Base-by-base conservation (phyloP, 2,888 invertebrate genomes). In the Lymantria monacha region DNA sequence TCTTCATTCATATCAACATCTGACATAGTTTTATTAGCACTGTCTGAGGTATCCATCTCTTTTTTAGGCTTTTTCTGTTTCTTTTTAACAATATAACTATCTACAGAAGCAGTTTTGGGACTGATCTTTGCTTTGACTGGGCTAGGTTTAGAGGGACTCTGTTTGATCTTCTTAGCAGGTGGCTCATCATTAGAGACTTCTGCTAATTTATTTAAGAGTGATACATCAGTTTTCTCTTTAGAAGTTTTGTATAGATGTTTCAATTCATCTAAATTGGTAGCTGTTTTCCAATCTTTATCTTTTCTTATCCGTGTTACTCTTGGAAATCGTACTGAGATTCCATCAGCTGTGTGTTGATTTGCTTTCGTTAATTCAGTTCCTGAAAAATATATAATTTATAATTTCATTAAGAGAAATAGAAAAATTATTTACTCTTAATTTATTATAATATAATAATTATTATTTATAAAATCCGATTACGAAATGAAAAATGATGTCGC, bases 291-390 rank as follows among this genome's bases (percentile, higher is more conserved):
- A 54, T 93, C 89, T 84, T 98, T 99, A 79, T 99, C 98, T 48
- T 93, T 87, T 49, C 98, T 92, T 57, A 97, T 94, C 63, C 93
- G 93, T 0, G 96, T 95, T 0, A 98, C 96, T 63, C 98, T 93
- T 0, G 98, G 98, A 88, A 98, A 98, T 48, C 98, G 92, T 43
- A 98, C 97, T 3, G 98, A 98, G 70, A 99, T 98, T 1, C 98
- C 97, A 69, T 96, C 95, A 0, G 98, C 98, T 1, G 98, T 98
- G 76, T 99, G 98, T 7, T 95, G 93, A 51, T 95, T 95, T 2
- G 96, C 95, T 78, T 95, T 94, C 1, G 96, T 95, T 62, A 96
- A 93, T 81, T 96, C 96, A 0, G 96, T 96, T 0, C 96, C 93
- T 91, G 76, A 13, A 76, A 81, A 55, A 46, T 15, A 33, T 31